Evolutionary conservation across 2,888 invertebrate species (phyloP).

Genomic region (Eucriotettix oculatus): DNA sequence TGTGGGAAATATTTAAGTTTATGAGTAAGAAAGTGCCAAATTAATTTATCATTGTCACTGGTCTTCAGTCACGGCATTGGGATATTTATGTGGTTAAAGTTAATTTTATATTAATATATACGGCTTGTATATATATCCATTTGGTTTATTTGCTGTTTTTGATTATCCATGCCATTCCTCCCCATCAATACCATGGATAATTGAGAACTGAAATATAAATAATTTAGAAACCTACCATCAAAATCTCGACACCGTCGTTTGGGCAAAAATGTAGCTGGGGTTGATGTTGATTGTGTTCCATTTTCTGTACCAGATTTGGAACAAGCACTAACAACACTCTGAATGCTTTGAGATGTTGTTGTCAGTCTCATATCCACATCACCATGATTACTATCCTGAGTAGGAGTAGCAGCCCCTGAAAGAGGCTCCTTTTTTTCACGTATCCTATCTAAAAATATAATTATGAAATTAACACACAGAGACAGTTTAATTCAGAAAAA

Average conservation of each 20-base stretch:
- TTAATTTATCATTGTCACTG: too few relatives aligned
- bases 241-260: constrained; percentile 74
- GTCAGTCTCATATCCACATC: constrained; percentile 35
- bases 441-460: constrained; percentile 23
- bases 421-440: constrained; percentile 26
- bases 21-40: too few relatives aligned
- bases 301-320: constrained; percentile 4
- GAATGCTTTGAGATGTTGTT: constrained; percentile 33
- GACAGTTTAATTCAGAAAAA: background rate
- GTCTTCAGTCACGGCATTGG: too few relatives aligned
- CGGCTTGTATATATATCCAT: too few relatives aligned
- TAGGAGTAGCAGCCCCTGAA: constrained; percentile 34
- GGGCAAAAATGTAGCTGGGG: constrained; percentile 11
- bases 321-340: constrained; percentile 27
- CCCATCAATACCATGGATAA: too few relatives aligned
- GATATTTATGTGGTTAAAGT: too few relatives aligned
- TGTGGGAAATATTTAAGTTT: too few relatives aligned
- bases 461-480: background rate
- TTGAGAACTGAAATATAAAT: too few relatives aligned
- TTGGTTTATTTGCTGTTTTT: too few relatives aligned
- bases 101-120: too few relatives aligned
- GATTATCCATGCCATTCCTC: too few relatives aligned
- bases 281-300: background rate
- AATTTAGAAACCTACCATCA: constrained; percentile 42
- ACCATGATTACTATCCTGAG: constrained; percentile 39